phyloP scores from a whole-genome alignment of 2,888 invertebrate genomes.

The Megaustenia siamemsis region DNA sequence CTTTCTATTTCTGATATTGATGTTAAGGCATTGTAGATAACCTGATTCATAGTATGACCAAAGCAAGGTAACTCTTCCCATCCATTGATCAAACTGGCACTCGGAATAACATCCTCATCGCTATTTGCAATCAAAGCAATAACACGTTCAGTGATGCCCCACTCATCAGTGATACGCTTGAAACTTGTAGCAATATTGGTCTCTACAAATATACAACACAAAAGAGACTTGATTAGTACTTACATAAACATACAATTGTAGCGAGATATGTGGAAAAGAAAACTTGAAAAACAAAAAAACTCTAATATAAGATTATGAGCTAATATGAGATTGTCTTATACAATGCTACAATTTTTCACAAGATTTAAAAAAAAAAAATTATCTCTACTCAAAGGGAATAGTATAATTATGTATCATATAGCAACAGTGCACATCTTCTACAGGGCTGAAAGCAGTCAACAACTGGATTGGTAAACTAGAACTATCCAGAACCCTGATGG shows the following conservation, averaged over 20 bases:
- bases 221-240: neutral
- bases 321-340: no score
- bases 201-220: neutral
- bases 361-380: no score
- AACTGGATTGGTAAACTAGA: no score
- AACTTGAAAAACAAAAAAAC: neutral
- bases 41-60: conserved; percentile 44
- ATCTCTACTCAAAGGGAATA: no score
- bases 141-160: conserved; percentile 46
- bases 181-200: conserved; percentile 43
- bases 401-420: no score
- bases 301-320: no score
- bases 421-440: no score
- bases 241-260: neutral
- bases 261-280: neutral
- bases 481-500: no score
- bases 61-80: conserved; percentile 50
- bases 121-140: conserved; percentile 46
- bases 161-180: conserved; percentile 50
- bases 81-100: conserved; percentile 43
- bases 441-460: no score
- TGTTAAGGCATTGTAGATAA: conserved; percentile 32
- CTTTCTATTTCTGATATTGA: conserved; percentile 48
- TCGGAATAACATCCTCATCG: conserved; percentile 34
- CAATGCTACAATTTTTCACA: no score